Percentiles rank a stretch among this genome's conserved stretches.
Conservation (phyloP, 2,797 vertebrate species). For the Anguilla obscura region DNA sequence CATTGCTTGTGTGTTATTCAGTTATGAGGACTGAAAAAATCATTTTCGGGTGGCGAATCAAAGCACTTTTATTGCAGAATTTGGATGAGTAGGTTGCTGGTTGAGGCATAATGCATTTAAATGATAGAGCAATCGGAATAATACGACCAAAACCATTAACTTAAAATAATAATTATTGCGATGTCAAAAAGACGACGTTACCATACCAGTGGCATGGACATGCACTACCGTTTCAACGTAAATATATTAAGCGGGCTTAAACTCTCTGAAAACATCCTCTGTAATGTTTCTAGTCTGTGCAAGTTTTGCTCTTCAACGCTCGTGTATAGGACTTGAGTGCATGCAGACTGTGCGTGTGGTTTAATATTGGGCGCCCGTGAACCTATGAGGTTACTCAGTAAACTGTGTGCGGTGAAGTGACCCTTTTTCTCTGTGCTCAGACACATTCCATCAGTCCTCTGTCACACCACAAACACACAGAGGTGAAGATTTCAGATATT, state of each 20-base stretch:
- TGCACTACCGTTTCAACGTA: not conserved
- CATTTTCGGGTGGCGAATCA: not conserved
- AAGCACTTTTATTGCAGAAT: not conserved
- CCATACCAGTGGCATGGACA: not conserved
- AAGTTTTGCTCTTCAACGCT: not conserved
- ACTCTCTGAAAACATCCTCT: not conserved
- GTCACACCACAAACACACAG: constrained; percentile 73
- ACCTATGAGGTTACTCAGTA: constrained; percentile 67
- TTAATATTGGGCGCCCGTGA: constrained; percentile 57
- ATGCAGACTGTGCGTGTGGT: not conserved
- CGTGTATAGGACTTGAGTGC: not conserved
- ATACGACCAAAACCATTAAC: not conserved
- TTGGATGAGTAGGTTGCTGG: not conserved
- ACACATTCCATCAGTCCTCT: constrained; percentile 76
- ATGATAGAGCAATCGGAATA: not conserved
- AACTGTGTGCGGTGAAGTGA: constrained; percentile 65
- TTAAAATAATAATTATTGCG: not conserved
- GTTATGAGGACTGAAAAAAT: not conserved
- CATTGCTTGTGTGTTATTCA: not conserved
- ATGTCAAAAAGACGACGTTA: not conserved
- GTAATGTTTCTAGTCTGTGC: not conserved
- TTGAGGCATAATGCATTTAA: not conserved
- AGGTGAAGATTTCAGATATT: constrained; percentile 40
- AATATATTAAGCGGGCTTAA: not conserved
- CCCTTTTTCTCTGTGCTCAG: constrained; percentile 65